Evolutionary conservation across 2,797 vertebrate species (phyloP), one percentile per base, ranked within the genome.

Genomic region (Tamandua tetradactyla): DNA sequence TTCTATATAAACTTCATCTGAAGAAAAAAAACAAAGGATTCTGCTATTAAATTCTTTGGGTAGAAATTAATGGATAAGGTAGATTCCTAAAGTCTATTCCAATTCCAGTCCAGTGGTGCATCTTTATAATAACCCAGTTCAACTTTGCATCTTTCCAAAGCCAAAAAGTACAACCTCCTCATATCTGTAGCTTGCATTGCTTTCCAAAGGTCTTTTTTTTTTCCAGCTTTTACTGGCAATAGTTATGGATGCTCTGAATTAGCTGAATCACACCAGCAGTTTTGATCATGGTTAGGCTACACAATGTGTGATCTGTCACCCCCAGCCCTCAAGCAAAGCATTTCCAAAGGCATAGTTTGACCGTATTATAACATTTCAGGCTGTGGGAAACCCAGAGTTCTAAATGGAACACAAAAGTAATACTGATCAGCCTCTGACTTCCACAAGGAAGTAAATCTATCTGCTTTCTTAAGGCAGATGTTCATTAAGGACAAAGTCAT

Each of bases 1-100:
- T 80, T 94, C 52, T 94, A 85, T 82, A 64, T 44, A 82, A 95
- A 91, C 62, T 82, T 68, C 64, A 27, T 44, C 91, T 80, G 35
- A 61, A 85, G 80, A 93, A 57, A 84, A 52, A n/a, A n/a, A n/a
- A n/a, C n/a, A n/a, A n/a, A 47, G 10, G 20, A 87, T 61, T 91
- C 25, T 96, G 62, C 79, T 91, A 11, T 3, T 59, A 47, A 72
- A 42, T 49, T 68, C 47, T 93, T 69, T 13, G 47, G 8, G 7
- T 68, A 87, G 94, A 93, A 95, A 71, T 47, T 61, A 83, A 32
- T 25, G 30, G 14, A 86, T 83, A 86, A 23, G 11, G 83, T 89
- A 57, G 61, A 89, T 96, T 47, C n/a, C 75, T 93, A 61, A 92
- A 75, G 40, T 55, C 55, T 68, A 7, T n/a, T 85, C 86, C 61